Evolutionary conservation across 2,113 vertebrate species (phyloP), one percentile per base, ranked within the genome.

Genomic region (Paedocypris sp.): DNA sequence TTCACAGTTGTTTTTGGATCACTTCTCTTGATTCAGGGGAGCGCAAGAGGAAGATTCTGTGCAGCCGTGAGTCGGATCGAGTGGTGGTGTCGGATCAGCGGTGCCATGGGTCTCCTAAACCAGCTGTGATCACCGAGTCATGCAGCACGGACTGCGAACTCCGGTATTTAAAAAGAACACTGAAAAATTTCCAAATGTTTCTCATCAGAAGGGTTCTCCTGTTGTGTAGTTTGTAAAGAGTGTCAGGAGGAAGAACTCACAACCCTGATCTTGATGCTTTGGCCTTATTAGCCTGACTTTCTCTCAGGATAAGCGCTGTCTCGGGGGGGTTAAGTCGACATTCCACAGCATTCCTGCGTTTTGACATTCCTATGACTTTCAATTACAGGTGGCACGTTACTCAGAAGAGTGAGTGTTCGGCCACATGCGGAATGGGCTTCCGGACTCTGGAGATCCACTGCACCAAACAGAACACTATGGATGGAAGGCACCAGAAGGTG

Each of bases 11-110:
- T n/a, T n/a, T n/a, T n/a, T n/a, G n/a, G n/a, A n/a, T n/a, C n/a
- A n/a, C n/a, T 46, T 7, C 23, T 38, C 1, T 41, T 41, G 35
- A 53, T 3, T 36, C 63, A 97, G 94, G 95, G 48, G 93, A 93
- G 68, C 82, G 88, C 5, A 96, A 87, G 72, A 85, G 90, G 52
- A 98, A 90, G 60, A 86, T 87, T 12, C 62, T 91, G 49, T 98
- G 95, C 62, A 93, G 83, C 41, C 80, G 95, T 66, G 93, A 97
- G 73, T 91, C 88, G 0, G 94, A 97, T 71, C 83, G 91, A 43
- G 83, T 92, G 66, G 87, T 88, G 0, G 95, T 98, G 69, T 98
- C 95, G 0, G 95, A 98, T 83, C 93, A 97, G 77, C 85, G 92
- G 72, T 98, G 95, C 38, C 87, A 93, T 26, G 83, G 73, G 9